Percentiles rank a stretch among this genome's conserved stretches.
phyloP scores from a whole-genome alignment of 2,797 vertebrate genomes.

The Notolepis coatsorum region DNA sequence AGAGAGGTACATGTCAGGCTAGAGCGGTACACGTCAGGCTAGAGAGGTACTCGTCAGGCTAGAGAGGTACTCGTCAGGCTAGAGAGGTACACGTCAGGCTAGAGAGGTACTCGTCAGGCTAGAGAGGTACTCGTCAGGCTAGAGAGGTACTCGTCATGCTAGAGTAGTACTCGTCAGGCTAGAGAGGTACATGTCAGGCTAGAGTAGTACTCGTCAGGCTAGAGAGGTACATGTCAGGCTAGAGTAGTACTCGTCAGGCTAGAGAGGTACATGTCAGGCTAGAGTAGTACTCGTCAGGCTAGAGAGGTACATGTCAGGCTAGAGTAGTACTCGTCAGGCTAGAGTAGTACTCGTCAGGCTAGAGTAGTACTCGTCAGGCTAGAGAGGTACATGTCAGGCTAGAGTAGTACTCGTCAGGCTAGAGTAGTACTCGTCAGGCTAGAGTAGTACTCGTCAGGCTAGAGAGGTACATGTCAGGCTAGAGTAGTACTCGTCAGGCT shows the following conservation, averaged over 20 bases:
- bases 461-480: slow-evolving; percentile 41
- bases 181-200: slow-evolving; percentile 37
- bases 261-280: slow-evolving; percentile 61
- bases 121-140: slow-evolving; percentile 37
- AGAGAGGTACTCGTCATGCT: slow-evolving; percentile 70
- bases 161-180: slow-evolving; percentile 39
- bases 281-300: slow-evolving; percentile 39
- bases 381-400: slow-evolving; percentile 61
- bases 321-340: slow-evolving; percentile 65
- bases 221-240: slow-evolving; percentile 41
- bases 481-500: slow-evolving; percentile 37
- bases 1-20: slow-evolving; percentile 71
- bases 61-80: slow-evolving; percentile 37
- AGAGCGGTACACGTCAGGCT: slow-evolving; percentile 51
- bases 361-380: slow-evolving; percentile 37
- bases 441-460: slow-evolving; percentile 65
- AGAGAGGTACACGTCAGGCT: slow-evolving; percentile 61
- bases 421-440: slow-evolving; percentile 37
- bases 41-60: slow-evolving; percentile 39
- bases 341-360: slow-evolving; percentile 39
- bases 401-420: slow-evolving; percentile 39
- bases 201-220: slow-evolving; percentile 65
- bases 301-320: slow-evolving; percentile 37
- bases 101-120: slow-evolving; percentile 39
- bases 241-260: slow-evolving; percentile 37